Conservation (phyloP, 1,140 invertebrate genomes). For the Hyles euphorbiae region DNA sequence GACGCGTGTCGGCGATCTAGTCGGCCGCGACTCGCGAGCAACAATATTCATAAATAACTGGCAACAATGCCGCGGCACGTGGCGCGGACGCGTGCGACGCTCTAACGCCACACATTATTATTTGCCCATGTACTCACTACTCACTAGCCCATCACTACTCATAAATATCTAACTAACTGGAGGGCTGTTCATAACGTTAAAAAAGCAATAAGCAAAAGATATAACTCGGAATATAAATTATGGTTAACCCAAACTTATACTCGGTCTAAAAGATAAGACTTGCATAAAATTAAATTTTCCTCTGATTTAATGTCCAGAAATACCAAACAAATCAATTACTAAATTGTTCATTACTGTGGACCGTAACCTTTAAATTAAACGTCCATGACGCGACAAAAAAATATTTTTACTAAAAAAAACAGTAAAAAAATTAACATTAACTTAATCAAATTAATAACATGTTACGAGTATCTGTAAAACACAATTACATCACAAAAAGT, state of each 20-base stretch:
- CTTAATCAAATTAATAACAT: neutral
- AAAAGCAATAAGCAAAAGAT: no score
- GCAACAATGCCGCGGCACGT: slow-evolving; percentile 48
- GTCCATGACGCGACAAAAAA: neutral
- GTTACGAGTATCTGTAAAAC: neutral
- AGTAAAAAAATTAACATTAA: neutral
- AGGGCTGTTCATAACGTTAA: no score
- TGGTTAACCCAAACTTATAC: no score
- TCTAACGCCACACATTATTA: slow-evolving; percentile 50
- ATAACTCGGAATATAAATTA: neutral
- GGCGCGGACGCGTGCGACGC: slow-evolving; percentile 33
- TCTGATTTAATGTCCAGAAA: no score
- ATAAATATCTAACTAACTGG: neutral
- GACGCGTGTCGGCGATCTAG: slow-evolving; percentile 47
- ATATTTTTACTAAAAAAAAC: neutral
- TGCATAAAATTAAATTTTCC: no score
- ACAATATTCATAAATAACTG: slow-evolving; percentile 70
- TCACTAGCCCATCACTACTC: neutral
- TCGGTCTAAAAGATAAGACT: no score
- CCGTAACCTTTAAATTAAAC: neutral
- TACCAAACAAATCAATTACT: no score
- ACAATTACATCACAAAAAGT: slow-evolving; percentile 25
- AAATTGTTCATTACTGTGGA: neutral
- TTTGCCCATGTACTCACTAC: slow-evolving; percentile 37
- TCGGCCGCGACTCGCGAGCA: slow-evolving; percentile 27